Evolutionary conservation across 2,888 invertebrate species (phyloP).

Genomic region (Apantesis nais): DNA sequence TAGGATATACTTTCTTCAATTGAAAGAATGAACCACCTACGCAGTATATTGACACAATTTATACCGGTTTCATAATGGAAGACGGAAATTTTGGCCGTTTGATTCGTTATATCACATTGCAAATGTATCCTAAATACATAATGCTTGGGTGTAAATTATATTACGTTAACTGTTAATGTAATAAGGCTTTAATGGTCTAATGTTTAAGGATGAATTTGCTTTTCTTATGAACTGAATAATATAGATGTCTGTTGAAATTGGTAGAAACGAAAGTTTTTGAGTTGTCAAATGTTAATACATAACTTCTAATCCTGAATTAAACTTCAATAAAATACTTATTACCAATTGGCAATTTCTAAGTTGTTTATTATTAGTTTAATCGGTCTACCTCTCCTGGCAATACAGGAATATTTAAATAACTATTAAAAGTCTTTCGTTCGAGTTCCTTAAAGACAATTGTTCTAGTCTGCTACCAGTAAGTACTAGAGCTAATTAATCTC

Average conservation of each 20-base stretch:
- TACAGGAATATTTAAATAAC: background rate
- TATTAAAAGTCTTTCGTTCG: background rate
- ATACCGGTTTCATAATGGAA: slow-evolving; percentile 76
- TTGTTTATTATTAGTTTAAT: background rate
- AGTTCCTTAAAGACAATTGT: background rate
- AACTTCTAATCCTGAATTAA: background rate
- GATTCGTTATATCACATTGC: slow-evolving; percentile 69
- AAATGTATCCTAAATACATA: slow-evolving; percentile 48
- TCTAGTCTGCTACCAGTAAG: background rate
- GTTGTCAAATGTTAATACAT: background rate
- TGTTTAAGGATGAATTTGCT: slow-evolving; percentile 7
- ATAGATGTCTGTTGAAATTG: background rate
- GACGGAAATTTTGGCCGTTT: slow-evolving; percentile 70
- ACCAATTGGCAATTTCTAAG: background rate
- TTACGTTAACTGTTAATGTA: slow-evolving; percentile 44
- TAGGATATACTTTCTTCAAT: slow-evolving; percentile 74
- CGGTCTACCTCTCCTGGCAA: background rate
- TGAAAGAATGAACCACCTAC: slow-evolving; percentile 76
- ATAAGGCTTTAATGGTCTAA: slow-evolving; percentile 1
- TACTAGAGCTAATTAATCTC: background rate
- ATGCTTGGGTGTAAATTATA: slow-evolving; percentile 48
- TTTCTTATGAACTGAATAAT: background rate
- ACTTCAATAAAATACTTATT: background rate
- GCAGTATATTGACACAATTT: slow-evolving; percentile 73
- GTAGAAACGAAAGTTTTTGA: background rate